Base-by-base conservation (phyloP, 2,797 vertebrate species). In the Cryptoblepharus egeriae region DNA sequence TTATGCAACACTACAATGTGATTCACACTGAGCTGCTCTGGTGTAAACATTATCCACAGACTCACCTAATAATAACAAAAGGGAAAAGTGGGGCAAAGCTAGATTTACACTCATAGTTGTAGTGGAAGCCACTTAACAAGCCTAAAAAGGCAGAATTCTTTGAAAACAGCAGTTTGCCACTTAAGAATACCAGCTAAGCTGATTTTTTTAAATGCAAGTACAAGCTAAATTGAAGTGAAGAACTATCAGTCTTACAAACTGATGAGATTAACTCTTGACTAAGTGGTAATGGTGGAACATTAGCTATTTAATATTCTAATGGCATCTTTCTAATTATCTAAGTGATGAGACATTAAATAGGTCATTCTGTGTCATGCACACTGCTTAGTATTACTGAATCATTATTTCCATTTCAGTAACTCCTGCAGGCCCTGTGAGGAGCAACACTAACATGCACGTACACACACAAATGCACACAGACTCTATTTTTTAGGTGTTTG, bases 291-390 rank as follows among this genome's bases (percentile, higher is more conserved):
- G 57, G 82, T 45, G 79, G 76, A 88, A 82, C 0, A 13, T 55
- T 80, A 61, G 1, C 35, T 92, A 0, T 0, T 88, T 87, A 85
- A 82, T 58, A 75, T 87, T 89, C 74, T 70, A 64, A 24, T 77
- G 68, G 71, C 24, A 90, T 82, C 30, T 81, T 87, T 55, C 37
- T 87, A 88, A 89, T 88, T 89, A 84, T 85, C 49, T 60, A 69
- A 72, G 42, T 65, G 49, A 60, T 20, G 81, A 32, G 28, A 75
- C 68, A 81, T 85, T 86, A 88, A 82, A 16, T 79, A 79, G 76
- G 71, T 87, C 81, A 90, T 75, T 80, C 65, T 68, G 77, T 91
- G 78, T 83, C 75, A 79, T 49, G 65, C 13, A 80, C 81, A 45
- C 76, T 83, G 5, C 12, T 45, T 81, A 70, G 39, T 70, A 75